Percentiles rank a stretch among this genome's conserved stretches.
Evolutionary conservation across 2,888 invertebrate species (phyloP).

Genomic region (Diabrotica balteata): DNA sequence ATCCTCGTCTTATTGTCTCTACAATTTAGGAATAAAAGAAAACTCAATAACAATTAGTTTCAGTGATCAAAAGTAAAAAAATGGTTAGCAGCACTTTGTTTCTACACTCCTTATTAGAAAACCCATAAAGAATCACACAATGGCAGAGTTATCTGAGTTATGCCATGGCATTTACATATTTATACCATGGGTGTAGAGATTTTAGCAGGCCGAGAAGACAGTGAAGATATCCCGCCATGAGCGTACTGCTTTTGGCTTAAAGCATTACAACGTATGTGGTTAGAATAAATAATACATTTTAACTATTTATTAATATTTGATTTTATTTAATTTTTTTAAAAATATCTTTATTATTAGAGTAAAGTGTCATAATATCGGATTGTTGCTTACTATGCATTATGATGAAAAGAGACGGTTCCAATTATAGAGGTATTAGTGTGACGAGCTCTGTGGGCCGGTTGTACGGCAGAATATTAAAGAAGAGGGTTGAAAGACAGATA

Average conservation of each 20-base stretch:
- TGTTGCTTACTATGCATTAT: no score
- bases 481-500: no score
- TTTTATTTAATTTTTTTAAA: no score
- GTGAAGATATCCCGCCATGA: conserved; percentile 1
- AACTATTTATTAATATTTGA: no score
- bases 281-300: no score
- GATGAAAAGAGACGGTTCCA: no score
- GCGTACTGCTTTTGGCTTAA: neutral
- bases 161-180: conserved; percentile 35
- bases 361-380: no score
- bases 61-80: conserved; percentile 29
- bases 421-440: no score
- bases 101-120: conserved; percentile 38
- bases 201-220: conserved; percentile 20
- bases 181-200: conserved; percentile 35
- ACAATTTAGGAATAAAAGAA: conserved; percentile 16
- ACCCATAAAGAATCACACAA: conserved; percentile 37
- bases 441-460: no score
- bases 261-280: no score
- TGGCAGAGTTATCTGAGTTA: conserved; percentile 37
- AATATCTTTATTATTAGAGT: no score
- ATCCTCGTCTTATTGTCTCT: conserved; percentile 2
- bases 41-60: conserved; percentile 35
- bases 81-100: conserved; percentile 31
- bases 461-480: no score